Evolutionary conservation across 2,888 invertebrate genomes (phyloP).

Genomic region (Muscina levida): DNA sequence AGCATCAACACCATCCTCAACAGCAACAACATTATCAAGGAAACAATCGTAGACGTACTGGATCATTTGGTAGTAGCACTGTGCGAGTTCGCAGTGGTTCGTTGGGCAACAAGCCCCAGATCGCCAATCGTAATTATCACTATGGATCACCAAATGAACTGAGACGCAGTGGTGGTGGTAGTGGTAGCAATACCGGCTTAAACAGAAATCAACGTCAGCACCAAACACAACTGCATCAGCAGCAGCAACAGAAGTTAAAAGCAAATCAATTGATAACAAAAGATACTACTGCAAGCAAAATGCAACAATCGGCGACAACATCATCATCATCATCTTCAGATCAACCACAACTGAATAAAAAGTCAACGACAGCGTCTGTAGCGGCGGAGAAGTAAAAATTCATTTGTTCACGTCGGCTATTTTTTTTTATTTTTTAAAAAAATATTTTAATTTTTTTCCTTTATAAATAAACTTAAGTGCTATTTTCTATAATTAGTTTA

Average conservation of each 20-base stretch:
- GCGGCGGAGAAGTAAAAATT: constrained; percentile 69
- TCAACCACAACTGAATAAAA: constrained; percentile 68
- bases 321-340: constrained; percentile 43
- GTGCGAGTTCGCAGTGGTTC: constrained; percentile 79
- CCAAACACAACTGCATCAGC: constrained; percentile 62
- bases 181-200: constrained; percentile 74
- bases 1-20: constrained; percentile 67
- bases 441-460: constrained; percentile 56
- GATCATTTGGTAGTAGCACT: constrained; percentile 78
- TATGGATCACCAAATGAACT: constrained; percentile 76
- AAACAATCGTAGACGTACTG: constrained; percentile 77
- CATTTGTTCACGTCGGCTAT: constrained; percentile 57
- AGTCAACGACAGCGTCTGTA: constrained; percentile 64
- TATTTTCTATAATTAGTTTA: constrained; percentile 65
- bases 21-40: constrained; percentile 65
- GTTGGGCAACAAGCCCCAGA: constrained; percentile 78
- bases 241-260: constrained; percentile 59
- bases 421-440: constrained; percentile 49
- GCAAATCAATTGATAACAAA: constrained; percentile 65
- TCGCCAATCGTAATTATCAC: constrained; percentile 77
- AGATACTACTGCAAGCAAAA: constrained; percentile 55
- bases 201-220: constrained; percentile 71
- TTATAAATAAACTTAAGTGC: constrained; percentile 61
- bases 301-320: constrained; percentile 43
- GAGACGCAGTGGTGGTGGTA: constrained; percentile 73